A percentile compares a stretch with the other conserved stretches of the same genome.
These are phyloP conservation scores for Dendrolimus pini DNA, from an alignment of 2,888 invertebrate species.

Conservation along the genomic window DNA sequence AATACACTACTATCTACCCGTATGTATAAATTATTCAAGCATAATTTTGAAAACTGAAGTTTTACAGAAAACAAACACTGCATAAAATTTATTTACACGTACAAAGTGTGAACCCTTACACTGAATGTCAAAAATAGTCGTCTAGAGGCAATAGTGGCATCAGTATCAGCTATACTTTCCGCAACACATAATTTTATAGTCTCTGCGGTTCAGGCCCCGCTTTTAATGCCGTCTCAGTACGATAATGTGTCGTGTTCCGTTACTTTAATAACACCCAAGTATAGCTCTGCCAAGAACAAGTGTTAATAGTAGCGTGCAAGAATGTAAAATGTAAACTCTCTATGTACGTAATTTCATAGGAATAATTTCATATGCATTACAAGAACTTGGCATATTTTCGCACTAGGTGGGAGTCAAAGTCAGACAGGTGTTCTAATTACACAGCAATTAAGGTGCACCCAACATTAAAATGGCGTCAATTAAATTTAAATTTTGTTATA, in stretches of 20 bases:
- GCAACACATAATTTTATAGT: constrained; percentile 55
- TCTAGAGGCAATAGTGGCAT: neutral
- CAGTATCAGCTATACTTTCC: constrained; percentile 40
- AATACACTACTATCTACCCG: too few species aligned
- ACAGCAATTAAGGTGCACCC: neutral
- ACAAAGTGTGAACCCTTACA: too few species aligned
- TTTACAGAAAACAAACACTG: too few species aligned
- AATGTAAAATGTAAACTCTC: neutral
- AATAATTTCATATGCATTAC: neutral
- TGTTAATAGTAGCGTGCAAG: neutral
- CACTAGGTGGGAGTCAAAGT: neutral
- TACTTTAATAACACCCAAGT: constrained; percentile 10
- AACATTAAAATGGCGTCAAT: neutral
- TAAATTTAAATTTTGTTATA: too few species aligned
- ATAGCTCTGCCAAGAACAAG: neutral
- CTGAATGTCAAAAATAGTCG: neutral
- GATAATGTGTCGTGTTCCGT: constrained; percentile 27
- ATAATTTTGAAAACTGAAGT: too few species aligned
- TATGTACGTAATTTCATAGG: neutral
- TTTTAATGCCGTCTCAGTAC: constrained; percentile 16
- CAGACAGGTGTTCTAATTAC: neutral
- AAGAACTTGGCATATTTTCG: neutral
- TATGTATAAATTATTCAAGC: too few species aligned
- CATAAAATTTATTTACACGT: too few species aligned
- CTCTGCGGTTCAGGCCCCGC: constrained; percentile 19